Evolutionary conservation across 2,113 vertebrate genomes (phyloP).

Genomic region (Pollimyrus isidori): DNA sequence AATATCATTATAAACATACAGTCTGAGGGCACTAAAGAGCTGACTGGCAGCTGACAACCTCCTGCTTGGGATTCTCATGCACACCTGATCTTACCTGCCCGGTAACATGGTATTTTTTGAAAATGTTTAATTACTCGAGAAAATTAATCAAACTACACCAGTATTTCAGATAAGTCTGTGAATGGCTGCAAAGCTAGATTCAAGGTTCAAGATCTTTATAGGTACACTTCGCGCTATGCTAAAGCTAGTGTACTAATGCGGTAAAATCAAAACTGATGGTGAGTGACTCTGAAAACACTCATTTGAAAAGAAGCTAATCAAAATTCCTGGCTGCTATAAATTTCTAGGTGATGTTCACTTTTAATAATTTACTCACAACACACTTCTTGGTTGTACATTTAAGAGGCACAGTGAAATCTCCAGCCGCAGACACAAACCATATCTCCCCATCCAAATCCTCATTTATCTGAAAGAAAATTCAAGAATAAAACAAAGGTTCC

Average conservation of each 20-base stretch:
- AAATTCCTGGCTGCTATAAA: neutral
- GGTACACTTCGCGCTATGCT: neutral
- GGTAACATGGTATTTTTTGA: neutral
- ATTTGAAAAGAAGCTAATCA: neutral
- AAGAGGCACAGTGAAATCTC: conserved; percentile 71
- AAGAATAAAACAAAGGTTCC: neutral
- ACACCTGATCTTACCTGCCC: neutral
- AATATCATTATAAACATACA: neutral
- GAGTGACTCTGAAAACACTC: neutral
- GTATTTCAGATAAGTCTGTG: neutral
- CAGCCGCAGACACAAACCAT: conserved; percentile 67
- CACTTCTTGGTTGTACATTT: conserved; percentile 80
- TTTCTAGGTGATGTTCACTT: neutral
- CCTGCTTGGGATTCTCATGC: neutral
- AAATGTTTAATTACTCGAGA: neutral
- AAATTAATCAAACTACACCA: neutral
- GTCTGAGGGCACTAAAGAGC: neutral
- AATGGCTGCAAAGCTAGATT: neutral
- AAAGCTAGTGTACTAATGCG: neutral
- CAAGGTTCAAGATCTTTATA: neutral
- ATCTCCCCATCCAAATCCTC: conserved; percentile 75
- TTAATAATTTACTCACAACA: conserved; percentile 58
- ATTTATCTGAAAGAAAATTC: conserved; percentile 62
- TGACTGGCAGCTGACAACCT: neutral
- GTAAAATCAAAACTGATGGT: neutral